A percentile compares a stretch with the other conserved stretches of the same genome.
phyloP scores from a whole-genome alignment of 2,113 vertebrate species.

The Pollimyrus isidori region DNA sequence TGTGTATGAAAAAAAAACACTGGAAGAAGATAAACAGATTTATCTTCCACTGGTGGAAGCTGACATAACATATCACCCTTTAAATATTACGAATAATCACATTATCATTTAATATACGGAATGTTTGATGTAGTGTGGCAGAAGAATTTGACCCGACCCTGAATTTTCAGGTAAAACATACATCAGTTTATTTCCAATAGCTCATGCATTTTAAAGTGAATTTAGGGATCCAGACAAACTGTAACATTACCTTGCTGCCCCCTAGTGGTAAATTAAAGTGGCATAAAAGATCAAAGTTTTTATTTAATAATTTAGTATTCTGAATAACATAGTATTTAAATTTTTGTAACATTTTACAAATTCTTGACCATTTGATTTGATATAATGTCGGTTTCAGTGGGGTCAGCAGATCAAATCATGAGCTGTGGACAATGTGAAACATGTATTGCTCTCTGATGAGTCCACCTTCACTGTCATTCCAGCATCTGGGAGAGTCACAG shows the following conservation, averaged over 20 bases:
- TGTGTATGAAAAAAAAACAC: not conserved
- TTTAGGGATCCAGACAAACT: not conserved
- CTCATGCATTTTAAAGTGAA: not conserved
- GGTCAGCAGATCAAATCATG: not conserved
- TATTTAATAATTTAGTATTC: not conserved
- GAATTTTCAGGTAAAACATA: slow-evolving; percentile 4
- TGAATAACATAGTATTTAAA: not conserved
- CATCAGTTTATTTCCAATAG: not conserved
- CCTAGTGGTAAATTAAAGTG: not conserved
- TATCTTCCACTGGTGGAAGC: not conserved
- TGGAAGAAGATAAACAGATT: not conserved
- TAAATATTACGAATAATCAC: not conserved
- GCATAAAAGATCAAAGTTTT: not conserved
- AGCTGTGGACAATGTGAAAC: not conserved
- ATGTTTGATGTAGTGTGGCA: not conserved
- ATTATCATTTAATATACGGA: not conserved
- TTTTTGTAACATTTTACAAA: not conserved
- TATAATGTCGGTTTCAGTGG: not conserved
- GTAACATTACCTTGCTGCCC: not conserved
- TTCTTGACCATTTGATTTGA: not conserved
- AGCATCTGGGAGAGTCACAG: not conserved
- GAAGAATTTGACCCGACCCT: slow-evolving; percentile 1
- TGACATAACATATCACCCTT: not conserved
- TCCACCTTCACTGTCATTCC: not conserved
- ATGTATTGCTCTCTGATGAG: not conserved